Evolutionary conservation across 2,888 invertebrate species (phyloP).

Genomic region (Alsophila aescularia): DNA sequence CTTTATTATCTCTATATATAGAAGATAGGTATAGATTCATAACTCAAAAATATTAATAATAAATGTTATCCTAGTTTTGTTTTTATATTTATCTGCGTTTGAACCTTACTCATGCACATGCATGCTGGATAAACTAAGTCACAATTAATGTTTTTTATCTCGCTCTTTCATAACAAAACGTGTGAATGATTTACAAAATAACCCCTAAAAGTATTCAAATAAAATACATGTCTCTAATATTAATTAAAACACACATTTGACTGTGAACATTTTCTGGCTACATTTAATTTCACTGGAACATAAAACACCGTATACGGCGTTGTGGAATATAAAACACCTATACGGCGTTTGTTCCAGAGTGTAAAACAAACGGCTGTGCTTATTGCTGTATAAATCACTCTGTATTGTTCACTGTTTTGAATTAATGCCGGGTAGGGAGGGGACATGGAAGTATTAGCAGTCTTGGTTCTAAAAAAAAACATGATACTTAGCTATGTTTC

Average conservation of each 20-base stretch:
- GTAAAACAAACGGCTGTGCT: constrained; percentile 35
- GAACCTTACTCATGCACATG: no score
- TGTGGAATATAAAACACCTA: constrained; percentile 23
- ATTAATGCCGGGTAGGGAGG: constrained; percentile 31
- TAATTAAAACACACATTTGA: constrained; percentile 16
- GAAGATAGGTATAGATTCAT: no score
- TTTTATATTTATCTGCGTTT: no score
- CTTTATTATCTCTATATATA: no score
- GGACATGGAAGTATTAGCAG: constrained; percentile 1
- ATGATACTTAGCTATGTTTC: no score
- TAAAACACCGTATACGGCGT: constrained; percentile 24
- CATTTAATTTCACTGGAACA: constrained; percentile 1
- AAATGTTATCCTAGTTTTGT: no score
- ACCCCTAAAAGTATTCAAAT: neutral
- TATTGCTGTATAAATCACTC: constrained; percentile 53
- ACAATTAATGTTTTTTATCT: no score
- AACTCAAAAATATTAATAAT: no score
- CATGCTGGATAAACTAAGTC: no score
- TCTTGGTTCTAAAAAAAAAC: neutral
- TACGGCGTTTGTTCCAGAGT: constrained; percentile 26
- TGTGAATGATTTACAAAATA: no score
- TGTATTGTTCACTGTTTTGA: constrained; percentile 33
- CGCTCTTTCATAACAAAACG: neutral
- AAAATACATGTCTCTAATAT: neutral
- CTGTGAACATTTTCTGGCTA: neutral